A percentile compares a stretch with the other conserved stretches of the same genome.
These are phyloP conservation scores for Odontamblyopus lacepedii DNA, from an alignment of 2,797 vertebrate species.

Conservation along the genomic window DNA sequence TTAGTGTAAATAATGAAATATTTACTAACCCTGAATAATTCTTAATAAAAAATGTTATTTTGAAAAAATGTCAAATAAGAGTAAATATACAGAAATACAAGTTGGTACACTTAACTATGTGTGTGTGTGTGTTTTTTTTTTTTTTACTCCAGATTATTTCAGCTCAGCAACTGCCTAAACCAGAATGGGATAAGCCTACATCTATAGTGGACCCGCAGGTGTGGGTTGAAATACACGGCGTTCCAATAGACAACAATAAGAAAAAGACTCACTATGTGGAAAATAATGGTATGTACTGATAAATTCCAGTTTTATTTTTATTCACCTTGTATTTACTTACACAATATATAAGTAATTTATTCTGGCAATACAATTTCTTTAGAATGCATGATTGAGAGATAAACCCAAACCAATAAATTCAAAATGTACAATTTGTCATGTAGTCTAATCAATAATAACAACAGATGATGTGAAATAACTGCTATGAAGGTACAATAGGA, in stretches of 20 bases:
- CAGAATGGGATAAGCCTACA: constrained; percentile 86
- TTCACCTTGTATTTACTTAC: no score
- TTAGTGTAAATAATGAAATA: no score
- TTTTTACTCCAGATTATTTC: constrained; percentile 85
- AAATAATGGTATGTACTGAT: constrained; percentile 85
- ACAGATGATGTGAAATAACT: no score
- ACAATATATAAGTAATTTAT: no score
- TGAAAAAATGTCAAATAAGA: not conserved
- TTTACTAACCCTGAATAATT: no score
- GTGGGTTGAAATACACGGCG: constrained; percentile 87
- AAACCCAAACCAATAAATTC: not conserved
- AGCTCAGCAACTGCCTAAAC: constrained; percentile 94
- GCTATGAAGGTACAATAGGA: not conserved
- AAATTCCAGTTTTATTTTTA: no score
- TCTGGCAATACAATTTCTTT: no score
- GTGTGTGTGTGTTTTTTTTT: not conserved
- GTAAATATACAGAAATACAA: not conserved
- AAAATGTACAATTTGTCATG: not conserved
- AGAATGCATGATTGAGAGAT: no score
- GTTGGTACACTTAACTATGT: not conserved
- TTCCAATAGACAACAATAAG: constrained; percentile 82
- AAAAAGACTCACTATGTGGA: constrained; percentile 85
- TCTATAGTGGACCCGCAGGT: constrained; percentile 95
- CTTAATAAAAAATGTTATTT: no score
- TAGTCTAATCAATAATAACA: no score